Percentiles rank a stretch among this genome's conserved stretches.
These are phyloP conservation scores for Macquaria australasica DNA, from an alignment of 2,113 vertebrate genomes.

Conservation along the genomic window DNA sequence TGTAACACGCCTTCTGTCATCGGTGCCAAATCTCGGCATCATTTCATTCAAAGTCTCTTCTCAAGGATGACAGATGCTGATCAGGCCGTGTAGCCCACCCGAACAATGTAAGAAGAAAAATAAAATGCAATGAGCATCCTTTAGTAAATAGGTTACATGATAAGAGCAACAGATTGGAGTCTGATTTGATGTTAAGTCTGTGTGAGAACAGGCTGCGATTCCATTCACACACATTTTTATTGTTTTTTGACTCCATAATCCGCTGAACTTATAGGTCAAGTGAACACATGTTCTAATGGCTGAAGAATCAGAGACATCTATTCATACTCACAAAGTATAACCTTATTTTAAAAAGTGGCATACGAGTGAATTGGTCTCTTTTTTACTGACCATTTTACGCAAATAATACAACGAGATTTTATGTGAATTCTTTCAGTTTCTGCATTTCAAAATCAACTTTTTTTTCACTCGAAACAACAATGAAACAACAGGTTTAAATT, in stretches of 20 bases:
- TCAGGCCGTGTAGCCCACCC: background rate
- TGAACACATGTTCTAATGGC: slow-evolving; percentile 61
- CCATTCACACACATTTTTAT: slow-evolving; percentile 73
- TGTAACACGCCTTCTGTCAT: background rate
- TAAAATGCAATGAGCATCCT: slow-evolving; percentile 39
- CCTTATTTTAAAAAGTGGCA: background rate
- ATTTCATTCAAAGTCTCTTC: background rate
- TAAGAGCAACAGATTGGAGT: slow-evolving; percentile 70
- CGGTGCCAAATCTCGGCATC: slow-evolving; percentile 32
- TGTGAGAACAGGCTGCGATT: slow-evolving; percentile 74
- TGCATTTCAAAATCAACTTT: background rate
- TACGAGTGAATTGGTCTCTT: background rate
- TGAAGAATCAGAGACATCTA: slow-evolving; percentile 24
- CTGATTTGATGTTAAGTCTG: slow-evolving; percentile 52
- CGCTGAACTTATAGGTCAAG: slow-evolving; percentile 73
- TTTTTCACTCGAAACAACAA: background rate
- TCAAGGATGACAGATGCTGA: slow-evolving; percentile 58
- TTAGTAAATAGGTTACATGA: slow-evolving; percentile 68
- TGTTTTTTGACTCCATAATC: slow-evolving; percentile 80
- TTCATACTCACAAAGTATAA: background rate
- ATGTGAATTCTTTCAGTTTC: background rate
- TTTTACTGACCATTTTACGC: slow-evolving; percentile 4
- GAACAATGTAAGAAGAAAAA: slow-evolving; percentile 32
- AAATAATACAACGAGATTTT: background rate
- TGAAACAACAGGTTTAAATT: background rate